Base-by-base conservation (phyloP, 2,888 invertebrate species). In the Thelaira solivaga region DNA sequence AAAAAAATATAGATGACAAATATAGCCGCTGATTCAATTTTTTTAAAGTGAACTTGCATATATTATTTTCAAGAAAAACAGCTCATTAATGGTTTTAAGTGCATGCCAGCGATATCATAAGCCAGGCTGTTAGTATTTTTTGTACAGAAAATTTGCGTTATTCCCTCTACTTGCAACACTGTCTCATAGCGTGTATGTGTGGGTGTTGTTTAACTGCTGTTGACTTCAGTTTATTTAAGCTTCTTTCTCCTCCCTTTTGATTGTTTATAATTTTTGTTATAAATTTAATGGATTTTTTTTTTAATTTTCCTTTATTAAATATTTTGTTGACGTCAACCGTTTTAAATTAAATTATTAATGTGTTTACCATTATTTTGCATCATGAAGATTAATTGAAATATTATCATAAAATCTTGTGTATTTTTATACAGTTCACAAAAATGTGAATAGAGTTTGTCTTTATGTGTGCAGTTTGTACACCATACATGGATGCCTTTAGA, bases 181-280 rank as follows among this genome's bases (percentile, higher is more conserved):
- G 26, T 26, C 6, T 26, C 4, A 5, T 26, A 26, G 4, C 4
- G 13, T 22, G 34, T 36, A 3, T 13, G 55, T 13, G 13, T 36
- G 55, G n/a, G 13, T 24, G 22, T 4, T 4, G 16, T 13, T 39
- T 51, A 13, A 13, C 51, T 53, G 43, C 34, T 71, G 45, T 45
- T 53, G 43, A 62, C 62, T 71, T 45, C 41, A 24, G 34, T 53
- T 71, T 36, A 43, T 20, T 43, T n/a, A 31, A 43, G 43, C 22
- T 43, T 71, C 53, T 29, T 18, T 26, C 13, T 3, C 10, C 18
- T 7, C 8, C 29, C 13, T 20, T 29, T 36, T 36, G n/a, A 26
- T 49, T 24, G 51, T 4, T 4, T 5, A 29, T 10, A 20, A 13
- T 51, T 29, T 51, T 20, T n/a, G n/a, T 29, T 51, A 11, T n/a